phyloP scores from a whole-genome alignment of 2,113 vertebrate species.

The Hydrochoerus hydrochaeris region DNA sequence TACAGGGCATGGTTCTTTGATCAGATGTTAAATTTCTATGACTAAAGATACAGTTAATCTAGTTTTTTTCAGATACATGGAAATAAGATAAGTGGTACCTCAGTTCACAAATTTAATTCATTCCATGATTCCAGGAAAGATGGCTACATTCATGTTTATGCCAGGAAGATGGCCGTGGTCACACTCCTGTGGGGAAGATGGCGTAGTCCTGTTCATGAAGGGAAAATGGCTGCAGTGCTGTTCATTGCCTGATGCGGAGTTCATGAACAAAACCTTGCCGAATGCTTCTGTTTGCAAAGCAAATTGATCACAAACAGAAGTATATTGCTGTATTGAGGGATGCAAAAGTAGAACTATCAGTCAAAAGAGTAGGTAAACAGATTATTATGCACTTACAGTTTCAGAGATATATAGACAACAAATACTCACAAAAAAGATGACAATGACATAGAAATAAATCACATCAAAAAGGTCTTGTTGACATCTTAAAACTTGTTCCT shows the following conservation, averaged over 20 bases:
- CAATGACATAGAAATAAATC: background rate
- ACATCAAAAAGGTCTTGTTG: background rate
- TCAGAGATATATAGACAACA: background rate
- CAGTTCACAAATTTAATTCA: background rate
- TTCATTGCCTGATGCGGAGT: background rate
- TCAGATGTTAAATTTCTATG: slow-evolving; percentile 44
- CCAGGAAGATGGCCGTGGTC: background rate
- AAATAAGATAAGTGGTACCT: background rate
- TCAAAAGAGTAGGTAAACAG: background rate
- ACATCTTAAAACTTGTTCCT: background rate
- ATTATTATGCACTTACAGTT: background rate
- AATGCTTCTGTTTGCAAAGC: background rate
- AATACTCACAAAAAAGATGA: background rate
- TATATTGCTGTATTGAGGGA: background rate
- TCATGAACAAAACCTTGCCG: background rate
- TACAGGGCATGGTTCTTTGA: background rate
- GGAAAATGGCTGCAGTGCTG: background rate
- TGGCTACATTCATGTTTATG: background rate
- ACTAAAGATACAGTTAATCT: background rate
- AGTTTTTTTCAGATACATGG: slow-evolving; percentile 4
- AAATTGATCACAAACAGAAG: background rate
- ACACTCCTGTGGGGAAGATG: no score
- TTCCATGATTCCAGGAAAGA: background rate
- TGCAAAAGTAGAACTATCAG: background rate
- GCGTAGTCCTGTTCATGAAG: background rate